phyloP scores from a whole-genome alignment of 2,888 invertebrate genomes.

The Nemotelus pantherinus region DNA sequence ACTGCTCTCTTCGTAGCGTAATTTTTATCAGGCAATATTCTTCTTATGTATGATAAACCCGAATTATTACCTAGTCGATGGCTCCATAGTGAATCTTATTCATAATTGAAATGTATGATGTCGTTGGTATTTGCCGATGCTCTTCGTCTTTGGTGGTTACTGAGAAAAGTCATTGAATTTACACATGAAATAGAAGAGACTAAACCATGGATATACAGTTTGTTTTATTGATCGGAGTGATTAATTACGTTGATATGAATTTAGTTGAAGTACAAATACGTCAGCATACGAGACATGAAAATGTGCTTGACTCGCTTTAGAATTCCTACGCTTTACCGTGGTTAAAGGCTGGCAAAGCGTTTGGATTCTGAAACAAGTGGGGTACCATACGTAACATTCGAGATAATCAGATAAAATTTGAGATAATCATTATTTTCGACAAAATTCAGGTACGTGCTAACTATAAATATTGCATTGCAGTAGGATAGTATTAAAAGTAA shows the following conservation, averaged over 20 bases:
- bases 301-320: constrained; percentile 76
- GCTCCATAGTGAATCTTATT: constrained; percentile 13
- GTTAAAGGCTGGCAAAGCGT: constrained; percentile 85
- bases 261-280: too few species aligned
- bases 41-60: constrained; percentile 24
- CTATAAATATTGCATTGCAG: too few species aligned
- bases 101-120: constrained; percentile 24
- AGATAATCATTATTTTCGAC: too few species aligned
- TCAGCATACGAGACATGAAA: too few species aligned
- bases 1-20: constrained; percentile 23
- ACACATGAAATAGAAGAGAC: too few species aligned
- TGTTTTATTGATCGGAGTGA: too few species aligned
- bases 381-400: constrained; percentile 55
- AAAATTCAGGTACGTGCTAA: too few species aligned
- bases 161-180: neutral
- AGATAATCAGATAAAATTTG: neutral
- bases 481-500: too few species aligned
- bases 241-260: too few species aligned
- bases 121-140: neutral
- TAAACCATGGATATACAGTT: too few species aligned
- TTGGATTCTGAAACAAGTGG: constrained; percentile 92
- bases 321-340: constrained; percentile 97
- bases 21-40: neutral
- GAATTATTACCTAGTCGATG: neutral
- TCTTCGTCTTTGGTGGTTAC: neutral